phyloP scores from a whole-genome alignment of 1,140 invertebrate species.

The Nixonia krombeini region DNA sequence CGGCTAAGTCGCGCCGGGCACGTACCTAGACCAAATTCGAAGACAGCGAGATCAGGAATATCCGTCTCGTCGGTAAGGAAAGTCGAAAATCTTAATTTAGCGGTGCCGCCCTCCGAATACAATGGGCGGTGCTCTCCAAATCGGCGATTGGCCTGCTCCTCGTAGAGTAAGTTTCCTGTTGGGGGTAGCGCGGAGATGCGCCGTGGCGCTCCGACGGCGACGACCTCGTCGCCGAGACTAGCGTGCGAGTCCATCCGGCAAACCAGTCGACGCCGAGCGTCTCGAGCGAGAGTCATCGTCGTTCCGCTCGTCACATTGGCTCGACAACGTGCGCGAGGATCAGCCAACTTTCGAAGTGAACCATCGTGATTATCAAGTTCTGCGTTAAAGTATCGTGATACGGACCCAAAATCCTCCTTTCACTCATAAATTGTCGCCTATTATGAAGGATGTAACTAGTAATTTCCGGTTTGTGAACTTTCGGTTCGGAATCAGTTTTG shows the following conservation, averaged over 20 bases:
- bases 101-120: slow-evolving; percentile 58
- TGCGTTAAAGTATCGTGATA: too few relatives aligned
- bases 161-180: slow-evolving; percentile 50
- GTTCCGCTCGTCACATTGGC: slow-evolving; percentile 22
- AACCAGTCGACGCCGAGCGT: slow-evolving; percentile 68
- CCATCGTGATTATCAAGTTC: too few relatives aligned
- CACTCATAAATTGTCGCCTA: too few relatives aligned
- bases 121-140: slow-evolving; percentile 56
- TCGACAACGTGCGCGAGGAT: not conserved
- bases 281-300: slow-evolving; percentile 50
- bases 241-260: slow-evolving; percentile 18
- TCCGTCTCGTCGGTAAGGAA: slow-evolving; percentile 48
- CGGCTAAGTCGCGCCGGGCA: slow-evolving; percentile 17
- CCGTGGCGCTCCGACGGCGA: slow-evolving; percentile 49
- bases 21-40: slow-evolving; percentile 27
- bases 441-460: too few relatives aligned
- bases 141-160: slow-evolving; percentile 61
- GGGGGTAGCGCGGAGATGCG: slow-evolving; percentile 58
- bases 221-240: slow-evolving; percentile 38
- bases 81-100: slow-evolving; percentile 71
- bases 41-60: slow-evolving; percentile 13
- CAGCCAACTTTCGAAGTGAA: not conserved
- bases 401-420: too few relatives aligned
- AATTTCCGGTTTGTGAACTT: too few relatives aligned
- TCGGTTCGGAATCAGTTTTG: too few relatives aligned